These are phyloP conservation scores for Podiceps cristatus DNA, from an alignment of 2,113 vertebrate genomes.

Conservation along the genomic window DNA sequence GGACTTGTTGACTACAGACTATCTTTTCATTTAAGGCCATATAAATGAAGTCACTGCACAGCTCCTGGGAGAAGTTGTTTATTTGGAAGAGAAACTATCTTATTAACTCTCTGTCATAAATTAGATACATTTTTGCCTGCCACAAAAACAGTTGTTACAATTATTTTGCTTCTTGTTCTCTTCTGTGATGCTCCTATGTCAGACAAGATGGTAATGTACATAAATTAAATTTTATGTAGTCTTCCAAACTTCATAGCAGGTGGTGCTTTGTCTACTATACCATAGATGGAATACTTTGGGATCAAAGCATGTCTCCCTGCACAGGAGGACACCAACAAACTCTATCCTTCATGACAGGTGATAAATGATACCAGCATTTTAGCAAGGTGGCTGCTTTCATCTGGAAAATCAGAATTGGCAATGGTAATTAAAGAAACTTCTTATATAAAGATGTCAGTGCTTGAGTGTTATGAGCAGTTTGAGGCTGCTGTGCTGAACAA, in stretches of 20 bases:
- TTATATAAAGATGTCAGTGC: not conserved
- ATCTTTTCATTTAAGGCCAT: not conserved
- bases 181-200: not conserved
- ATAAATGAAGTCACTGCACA: not conserved
- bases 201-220: slow-evolving; percentile 20
- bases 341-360: not conserved
- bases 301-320: slow-evolving; percentile 9
- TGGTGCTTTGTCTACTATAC: not conserved
- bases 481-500: not conserved
- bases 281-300: not conserved
- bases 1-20: not conserved
- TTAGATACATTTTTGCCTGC: slow-evolving; percentile 9
- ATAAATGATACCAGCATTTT: slow-evolving; percentile 2
- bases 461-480: not conserved
- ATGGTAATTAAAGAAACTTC: slow-evolving; percentile 1
- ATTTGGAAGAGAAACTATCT: slow-evolving; percentile 8
- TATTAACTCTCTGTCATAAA: slow-evolving; percentile 14
- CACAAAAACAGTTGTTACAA: not conserved
- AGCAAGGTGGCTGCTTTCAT: not conserved
- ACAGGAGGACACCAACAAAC: not conserved
- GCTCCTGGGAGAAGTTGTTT: not conserved
- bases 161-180: not conserved
- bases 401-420: slow-evolving; percentile 49
- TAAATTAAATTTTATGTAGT: slow-evolving; percentile 1
- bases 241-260: not conserved